Percentiles rank a stretch among this genome's conserved stretches.
Conservation (phyloP, 2,888 invertebrate species). For the Ceramica pisi region DNA sequence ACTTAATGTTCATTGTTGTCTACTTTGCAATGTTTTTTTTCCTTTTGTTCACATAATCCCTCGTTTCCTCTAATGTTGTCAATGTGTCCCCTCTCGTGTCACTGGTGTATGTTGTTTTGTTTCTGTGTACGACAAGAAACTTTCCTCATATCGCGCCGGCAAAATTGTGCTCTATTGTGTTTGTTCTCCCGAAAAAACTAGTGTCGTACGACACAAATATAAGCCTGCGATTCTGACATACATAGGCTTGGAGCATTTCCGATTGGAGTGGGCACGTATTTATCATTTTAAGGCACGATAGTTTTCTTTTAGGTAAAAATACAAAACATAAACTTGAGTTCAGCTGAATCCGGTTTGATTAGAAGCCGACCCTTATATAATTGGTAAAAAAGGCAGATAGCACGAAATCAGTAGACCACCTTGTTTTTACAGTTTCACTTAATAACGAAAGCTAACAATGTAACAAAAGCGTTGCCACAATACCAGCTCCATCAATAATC, state of each 20-base stretch:
- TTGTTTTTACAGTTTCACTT: background rate
- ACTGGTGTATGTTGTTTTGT: conserved; percentile 1
- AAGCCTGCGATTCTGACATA: background rate
- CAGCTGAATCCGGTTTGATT: too few relatives aligned
- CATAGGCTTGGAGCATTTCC: background rate
- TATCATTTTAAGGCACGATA: too few relatives aligned
- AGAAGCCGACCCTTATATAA: too few relatives aligned
- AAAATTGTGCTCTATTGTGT: conserved; percentile 23
- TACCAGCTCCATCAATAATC: background rate
- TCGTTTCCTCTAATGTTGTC: background rate
- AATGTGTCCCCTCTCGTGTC: background rate
- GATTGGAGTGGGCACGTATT: too few relatives aligned
- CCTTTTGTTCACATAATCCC: background rate
- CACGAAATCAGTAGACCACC: too few relatives aligned
- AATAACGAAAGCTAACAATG: background rate
- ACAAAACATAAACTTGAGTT: too few relatives aligned
- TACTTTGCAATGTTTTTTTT: background rate
- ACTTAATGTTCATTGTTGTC: background rate
- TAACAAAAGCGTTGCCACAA: background rate
- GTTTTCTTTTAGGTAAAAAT: too few relatives aligned
- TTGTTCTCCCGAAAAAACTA: conserved; percentile 7
- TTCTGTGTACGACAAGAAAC: conserved; percentile 1
- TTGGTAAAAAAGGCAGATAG: too few relatives aligned
- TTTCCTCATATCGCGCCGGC: conserved; percentile 25
- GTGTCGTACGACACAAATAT: background rate